Evolutionary conservation across 2,113 vertebrate species (phyloP).

Genomic region (Callocephalon fimbriatum): DNA sequence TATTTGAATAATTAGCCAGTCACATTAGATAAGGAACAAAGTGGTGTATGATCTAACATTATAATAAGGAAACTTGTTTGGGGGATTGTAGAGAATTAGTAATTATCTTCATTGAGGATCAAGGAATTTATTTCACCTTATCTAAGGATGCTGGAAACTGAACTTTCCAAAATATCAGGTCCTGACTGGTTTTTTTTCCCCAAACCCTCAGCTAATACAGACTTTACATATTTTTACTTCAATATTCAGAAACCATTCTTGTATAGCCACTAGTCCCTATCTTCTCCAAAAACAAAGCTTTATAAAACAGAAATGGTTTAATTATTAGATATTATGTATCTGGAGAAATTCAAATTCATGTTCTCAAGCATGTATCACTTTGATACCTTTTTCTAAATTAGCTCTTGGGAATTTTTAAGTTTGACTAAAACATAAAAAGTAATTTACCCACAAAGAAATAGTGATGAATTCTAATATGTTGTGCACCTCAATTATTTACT

Average conservation of each 20-base stretch:
- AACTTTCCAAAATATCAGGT: not conserved
- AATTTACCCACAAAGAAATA: not conserved
- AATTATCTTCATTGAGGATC: conserved; percentile 52
- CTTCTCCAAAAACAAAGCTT: not conserved
- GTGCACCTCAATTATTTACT: not conserved
- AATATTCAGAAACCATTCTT: not conserved
- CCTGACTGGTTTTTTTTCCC: not conserved
- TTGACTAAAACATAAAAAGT: not conserved
- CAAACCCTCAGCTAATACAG: not conserved
- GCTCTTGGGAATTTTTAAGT: not conserved
- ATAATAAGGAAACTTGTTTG: conserved; percentile 39
- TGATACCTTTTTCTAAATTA: not conserved
- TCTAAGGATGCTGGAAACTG: not conserved
- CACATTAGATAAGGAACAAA: conserved; percentile 37
- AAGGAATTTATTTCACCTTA: conserved; percentile 10
- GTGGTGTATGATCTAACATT: conserved; percentile 35
- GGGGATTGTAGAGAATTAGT: conserved; percentile 12
- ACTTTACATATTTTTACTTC: not conserved
- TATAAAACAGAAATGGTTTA: not conserved
- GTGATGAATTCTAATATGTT: not conserved
- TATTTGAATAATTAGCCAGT: conserved; percentile 72
- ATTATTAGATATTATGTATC: not conserved
- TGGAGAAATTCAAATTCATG: not conserved
- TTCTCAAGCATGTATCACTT: not conserved
- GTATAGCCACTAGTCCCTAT: not conserved